Evolutionary conservation across 2,888 invertebrate genomes (phyloP), one percentile per base, ranked within the genome.

Genomic region (Teleogryllus oceanicus): DNA sequence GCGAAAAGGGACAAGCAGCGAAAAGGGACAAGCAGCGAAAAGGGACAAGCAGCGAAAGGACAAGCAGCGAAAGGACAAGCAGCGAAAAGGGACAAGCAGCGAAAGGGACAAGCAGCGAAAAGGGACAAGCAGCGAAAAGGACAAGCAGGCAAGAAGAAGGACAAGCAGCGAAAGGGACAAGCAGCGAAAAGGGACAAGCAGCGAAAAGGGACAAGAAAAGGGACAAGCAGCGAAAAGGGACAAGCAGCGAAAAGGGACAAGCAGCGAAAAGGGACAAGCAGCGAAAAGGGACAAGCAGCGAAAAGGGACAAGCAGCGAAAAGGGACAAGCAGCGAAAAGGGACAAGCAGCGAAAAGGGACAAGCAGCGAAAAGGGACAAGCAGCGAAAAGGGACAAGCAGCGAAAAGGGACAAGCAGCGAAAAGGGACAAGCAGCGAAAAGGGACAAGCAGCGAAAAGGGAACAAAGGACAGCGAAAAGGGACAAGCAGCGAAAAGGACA

Each of bases 31-130:
- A 37, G 37, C 0, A 37, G 37, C n/a, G n/a, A n/a, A 74, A 20
- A 74, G 8, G 20, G 50, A 75, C 79, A 79, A 78, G 75, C n/a
- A 74, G 16, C 78, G 78, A 74, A 11, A 16, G 13, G n/a, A n/a
- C n/a, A n/a, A n/a, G n/a, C n/a, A n/a, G n/a, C n/a, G n/a, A n/a
- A n/a, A n/a, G 1, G 74, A n/a, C 0, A 1, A 20, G 37, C 10
- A 37, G 37, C 0, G 5, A 5, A 4, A 74, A 11, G 10, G 8
- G 37, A n/a, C n/a, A 0, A 37, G 37, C 0, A 37, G 37, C n/a
- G n/a, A 74, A 20, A 74, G 8, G 20, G 50, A 75, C 79, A 79
- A 78, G 75, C n/a, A 74, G 16, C 78, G 78, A n/a, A 74, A 11
- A 16, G 13, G 1, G 74, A n/a, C 0, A 1, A 20, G 37, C 10